Evolutionary conservation across 1,140 invertebrate species (phyloP).

Genomic region (Archivesica marissinica): DNA sequence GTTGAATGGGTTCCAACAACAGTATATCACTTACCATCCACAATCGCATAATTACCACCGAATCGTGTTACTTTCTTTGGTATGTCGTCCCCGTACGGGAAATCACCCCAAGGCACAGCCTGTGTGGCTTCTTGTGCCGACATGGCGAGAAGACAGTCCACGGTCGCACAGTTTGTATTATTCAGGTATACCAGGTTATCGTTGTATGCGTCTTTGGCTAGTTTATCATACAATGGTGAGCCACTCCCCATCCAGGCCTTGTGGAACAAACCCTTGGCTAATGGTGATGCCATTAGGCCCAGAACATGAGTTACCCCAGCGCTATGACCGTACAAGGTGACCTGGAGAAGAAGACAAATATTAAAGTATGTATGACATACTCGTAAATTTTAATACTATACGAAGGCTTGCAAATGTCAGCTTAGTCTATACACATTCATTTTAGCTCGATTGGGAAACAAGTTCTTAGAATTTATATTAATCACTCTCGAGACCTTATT

Average conservation of each 20-base stretch:
- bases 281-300: conserved; percentile 68
- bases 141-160: conserved; percentile 63
- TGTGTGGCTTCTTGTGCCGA: conserved; percentile 45
- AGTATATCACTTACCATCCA: conserved; percentile 70
- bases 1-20: no score
- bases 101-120: conserved; percentile 63
- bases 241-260: conserved; percentile 71
- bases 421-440: no score
- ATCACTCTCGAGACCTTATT: no score
- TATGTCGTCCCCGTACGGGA: conserved; percentile 61
- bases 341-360: conserved; percentile 53
- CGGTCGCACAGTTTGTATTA: conserved; percentile 61
- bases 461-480: no score
- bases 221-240: conserved; percentile 67
- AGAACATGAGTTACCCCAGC: conserved; percentile 73
- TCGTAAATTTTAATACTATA: no score
- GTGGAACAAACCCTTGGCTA: conserved; percentile 67
- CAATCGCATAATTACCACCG: conserved; percentile 61
- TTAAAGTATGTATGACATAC: background rate
- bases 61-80: conserved; percentile 32
- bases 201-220: conserved; percentile 42
- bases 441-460: no score
- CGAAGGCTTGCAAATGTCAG: no score
- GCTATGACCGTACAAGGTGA: conserved; percentile 74
- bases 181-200: conserved; percentile 68